Percentiles rank a stretch among this genome's conserved stretches.
phyloP scores from a whole-genome alignment of 2,113 vertebrate species.

The Melospiza georgiana region DNA sequence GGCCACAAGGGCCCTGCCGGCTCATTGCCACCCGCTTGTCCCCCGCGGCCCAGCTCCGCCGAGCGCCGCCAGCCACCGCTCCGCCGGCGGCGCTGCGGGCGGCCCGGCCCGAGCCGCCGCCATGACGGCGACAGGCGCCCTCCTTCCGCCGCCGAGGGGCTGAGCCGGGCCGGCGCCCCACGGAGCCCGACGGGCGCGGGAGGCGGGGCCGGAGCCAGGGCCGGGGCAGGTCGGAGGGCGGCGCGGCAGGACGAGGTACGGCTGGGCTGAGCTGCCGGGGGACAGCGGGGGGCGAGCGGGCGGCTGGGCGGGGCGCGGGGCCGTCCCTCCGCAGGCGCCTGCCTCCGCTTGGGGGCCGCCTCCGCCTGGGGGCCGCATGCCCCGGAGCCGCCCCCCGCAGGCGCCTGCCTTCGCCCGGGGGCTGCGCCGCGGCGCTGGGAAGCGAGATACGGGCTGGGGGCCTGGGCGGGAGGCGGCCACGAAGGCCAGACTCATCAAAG shows the following conservation, averaged over 20 bases:
- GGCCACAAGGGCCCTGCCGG: neutral
- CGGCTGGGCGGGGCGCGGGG: neutral
- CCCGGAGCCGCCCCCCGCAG: too few relatives aligned
- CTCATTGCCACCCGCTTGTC: rapidly evolving
- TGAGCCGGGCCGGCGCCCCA: neutral
- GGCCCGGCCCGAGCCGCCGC: too few relatives aligned
- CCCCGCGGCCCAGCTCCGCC: neutral
- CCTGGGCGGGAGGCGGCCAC: rapidly evolving
- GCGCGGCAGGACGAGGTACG: neutral
- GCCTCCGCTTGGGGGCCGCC: too few relatives aligned
- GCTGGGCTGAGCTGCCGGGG: too few relatives aligned
- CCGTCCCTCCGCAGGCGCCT: too few relatives aligned
- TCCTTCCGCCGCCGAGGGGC: too few relatives aligned
- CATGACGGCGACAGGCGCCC: too few relatives aligned
- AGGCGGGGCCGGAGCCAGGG: too few relatives aligned
- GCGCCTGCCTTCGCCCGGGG: neutral
- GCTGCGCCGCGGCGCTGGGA: too few relatives aligned
- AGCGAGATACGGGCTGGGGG: too few relatives aligned
- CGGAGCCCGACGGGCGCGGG: neutral
- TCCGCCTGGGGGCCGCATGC: too few relatives aligned
- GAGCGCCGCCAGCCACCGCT: neutral
- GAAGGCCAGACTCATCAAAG: neutral
- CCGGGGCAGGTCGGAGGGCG: neutral
- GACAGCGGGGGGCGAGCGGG: neutral
- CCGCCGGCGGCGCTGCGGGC: neutral